Percentiles rank a stretch among this genome's conserved stretches.
Evolutionary conservation across 2,797 vertebrate genomes (phyloP).

Genomic region (Propithecus perrieri): DNA sequence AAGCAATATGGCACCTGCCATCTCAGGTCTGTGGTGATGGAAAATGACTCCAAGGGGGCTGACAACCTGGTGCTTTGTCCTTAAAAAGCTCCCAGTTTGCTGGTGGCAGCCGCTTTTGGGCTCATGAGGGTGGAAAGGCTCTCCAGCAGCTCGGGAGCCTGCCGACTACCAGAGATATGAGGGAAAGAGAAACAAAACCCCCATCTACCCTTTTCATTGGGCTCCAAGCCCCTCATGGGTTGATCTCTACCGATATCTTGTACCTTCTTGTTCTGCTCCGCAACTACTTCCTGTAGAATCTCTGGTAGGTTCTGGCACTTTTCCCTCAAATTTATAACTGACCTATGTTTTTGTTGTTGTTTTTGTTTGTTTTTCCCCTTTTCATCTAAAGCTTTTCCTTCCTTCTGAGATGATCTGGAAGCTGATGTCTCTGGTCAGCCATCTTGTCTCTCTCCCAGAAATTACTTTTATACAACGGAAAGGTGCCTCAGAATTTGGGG

Average conservation of each 20-base stretch:
- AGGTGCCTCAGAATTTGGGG: not conserved
- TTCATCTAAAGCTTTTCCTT: not conserved
- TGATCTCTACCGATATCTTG: not conserved
- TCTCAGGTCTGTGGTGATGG: not conserved
- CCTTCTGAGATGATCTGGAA: not conserved
- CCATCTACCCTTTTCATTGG: not conserved
- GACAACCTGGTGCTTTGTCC: not conserved
- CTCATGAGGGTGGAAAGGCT: not conserved
- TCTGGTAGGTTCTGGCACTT: not conserved
- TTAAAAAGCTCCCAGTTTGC: not conserved
- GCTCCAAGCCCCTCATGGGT: not conserved
- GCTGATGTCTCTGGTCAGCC: not conserved
- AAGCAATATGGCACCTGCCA: not conserved
- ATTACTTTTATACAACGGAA: not conserved
- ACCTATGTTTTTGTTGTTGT: no score
- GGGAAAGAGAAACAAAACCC: not conserved
- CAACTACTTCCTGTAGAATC: not conserved
- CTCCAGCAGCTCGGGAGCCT: not conserved
- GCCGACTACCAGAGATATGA: not conserved
- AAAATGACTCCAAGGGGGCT: not conserved
- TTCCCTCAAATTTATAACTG: not conserved
- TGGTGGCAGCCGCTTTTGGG: not conserved
- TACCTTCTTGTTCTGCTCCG: not conserved
- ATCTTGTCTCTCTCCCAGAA: not conserved
- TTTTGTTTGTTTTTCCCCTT: not conserved